These are phyloP conservation scores for Daubentonia madagascariensis DNA, from an alignment of 2,113 vertebrate species.

Conservation along the genomic window DNA sequence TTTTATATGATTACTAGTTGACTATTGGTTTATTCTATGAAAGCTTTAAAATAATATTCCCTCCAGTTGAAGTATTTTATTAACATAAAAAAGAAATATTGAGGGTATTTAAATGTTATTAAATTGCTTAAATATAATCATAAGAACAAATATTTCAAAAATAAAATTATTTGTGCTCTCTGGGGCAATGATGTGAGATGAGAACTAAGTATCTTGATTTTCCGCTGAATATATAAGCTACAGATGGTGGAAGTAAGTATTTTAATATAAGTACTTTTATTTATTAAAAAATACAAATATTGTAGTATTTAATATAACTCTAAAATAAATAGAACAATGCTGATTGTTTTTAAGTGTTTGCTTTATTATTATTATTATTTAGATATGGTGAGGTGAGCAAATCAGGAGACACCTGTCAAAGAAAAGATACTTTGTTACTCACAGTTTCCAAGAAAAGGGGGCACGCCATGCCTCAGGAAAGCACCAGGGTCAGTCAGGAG, in stretches of 20 bases:
- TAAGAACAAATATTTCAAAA: background rate
- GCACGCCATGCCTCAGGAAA: background rate
- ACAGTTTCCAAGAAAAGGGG: fast-evolving
- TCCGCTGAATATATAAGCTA: background rate
- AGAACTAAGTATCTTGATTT: background rate
- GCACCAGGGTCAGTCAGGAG: fast-evolving
- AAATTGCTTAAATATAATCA: background rate
- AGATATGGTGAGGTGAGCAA: background rate
- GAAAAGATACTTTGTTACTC: background rate
- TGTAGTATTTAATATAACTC: background rate
- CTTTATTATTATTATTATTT: background rate
- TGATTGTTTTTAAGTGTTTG: background rate
- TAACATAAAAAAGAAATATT: background rate
- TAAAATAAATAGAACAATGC: background rate
- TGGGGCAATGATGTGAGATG: background rate
- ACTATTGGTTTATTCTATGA: background rate
- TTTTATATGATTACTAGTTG: background rate
- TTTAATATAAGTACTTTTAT: background rate
- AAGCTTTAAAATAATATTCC: background rate
- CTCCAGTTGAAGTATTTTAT: background rate
- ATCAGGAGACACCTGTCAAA: background rate
- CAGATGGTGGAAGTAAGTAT: background rate
- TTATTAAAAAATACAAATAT: background rate
- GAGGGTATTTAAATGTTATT: background rate
- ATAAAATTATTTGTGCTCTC: background rate